phyloP scores from a whole-genome alignment of 2,888 invertebrate species.

The Acrocera orbiculus region DNA sequence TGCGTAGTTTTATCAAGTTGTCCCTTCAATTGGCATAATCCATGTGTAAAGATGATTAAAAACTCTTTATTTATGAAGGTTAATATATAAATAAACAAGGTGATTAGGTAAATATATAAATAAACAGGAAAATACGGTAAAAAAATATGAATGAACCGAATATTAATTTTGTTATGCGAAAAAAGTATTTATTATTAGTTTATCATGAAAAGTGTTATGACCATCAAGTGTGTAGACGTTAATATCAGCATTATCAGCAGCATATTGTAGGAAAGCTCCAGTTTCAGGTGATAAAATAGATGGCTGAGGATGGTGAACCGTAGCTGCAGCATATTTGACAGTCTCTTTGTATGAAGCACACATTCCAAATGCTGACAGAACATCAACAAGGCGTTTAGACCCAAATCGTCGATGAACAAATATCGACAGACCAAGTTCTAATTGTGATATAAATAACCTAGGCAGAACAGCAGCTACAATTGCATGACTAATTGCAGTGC shows the following conservation, averaged over 20 bases:
- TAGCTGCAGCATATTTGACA: conserved; percentile 14
- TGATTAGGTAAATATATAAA: too few relatives aligned
- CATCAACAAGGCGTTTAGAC: background rate
- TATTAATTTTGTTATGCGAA: too few relatives aligned
- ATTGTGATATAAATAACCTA: background rate
- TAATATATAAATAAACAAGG: too few relatives aligned
- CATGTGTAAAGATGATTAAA: too few relatives aligned
- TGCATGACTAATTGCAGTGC: background rate
- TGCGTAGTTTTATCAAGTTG: too few relatives aligned
- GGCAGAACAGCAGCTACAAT: background rate
- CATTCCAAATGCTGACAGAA: background rate
- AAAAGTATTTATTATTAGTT: too few relatives aligned
- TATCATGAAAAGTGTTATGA: background rate
- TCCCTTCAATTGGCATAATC: too few relatives aligned
- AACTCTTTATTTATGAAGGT: too few relatives aligned
- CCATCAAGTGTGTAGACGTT: background rate
- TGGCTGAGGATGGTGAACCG: conserved; percentile 15
- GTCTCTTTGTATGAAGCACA: conserved; percentile 15
- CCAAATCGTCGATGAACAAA: conserved; percentile 1
- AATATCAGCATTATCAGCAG: conserved; percentile 1
- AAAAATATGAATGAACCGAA: too few relatives aligned
- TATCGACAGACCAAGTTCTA: conserved; percentile 7
- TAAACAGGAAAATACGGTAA: too few relatives aligned
- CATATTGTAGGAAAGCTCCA: background rate
- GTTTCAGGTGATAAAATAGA: conserved; percentile 14